phyloP scores from a whole-genome alignment of 2,797 vertebrate species.

The Phrynocephalus forsythii region DNA sequence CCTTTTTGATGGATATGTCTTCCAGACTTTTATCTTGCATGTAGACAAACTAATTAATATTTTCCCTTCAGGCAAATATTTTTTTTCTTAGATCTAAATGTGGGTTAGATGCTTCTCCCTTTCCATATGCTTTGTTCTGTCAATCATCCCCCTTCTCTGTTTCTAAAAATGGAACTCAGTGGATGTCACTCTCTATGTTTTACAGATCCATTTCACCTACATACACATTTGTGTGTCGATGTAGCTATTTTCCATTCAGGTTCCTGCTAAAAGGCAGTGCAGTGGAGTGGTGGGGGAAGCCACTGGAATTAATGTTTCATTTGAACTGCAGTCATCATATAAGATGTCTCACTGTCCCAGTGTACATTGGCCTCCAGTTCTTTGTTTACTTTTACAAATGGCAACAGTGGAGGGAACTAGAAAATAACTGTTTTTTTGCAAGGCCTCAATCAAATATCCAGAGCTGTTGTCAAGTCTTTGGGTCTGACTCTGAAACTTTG shows the following conservation, averaged over 20 bases:
- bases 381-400: constrained; percentile 53
- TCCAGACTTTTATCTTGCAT: constrained; percentile 91
- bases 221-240: constrained; percentile 63
- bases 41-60: constrained; percentile 98
- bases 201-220: constrained; percentile 76
- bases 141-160: constrained; percentile 86
- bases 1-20: constrained; percentile 94
- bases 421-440: not conserved
- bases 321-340: constrained; percentile 8
- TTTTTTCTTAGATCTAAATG: constrained; percentile 96
- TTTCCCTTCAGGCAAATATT: constrained; percentile 95
- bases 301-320: constrained; percentile 41
- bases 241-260: constrained; percentile 64
- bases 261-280: constrained; percentile 13
- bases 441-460: not conserved
- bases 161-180: constrained; percentile 81
- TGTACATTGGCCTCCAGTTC: constrained; percentile 55
- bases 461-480: no score
- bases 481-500: no score
- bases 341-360: constrained; percentile 54
- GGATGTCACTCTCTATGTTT: constrained; percentile 76
- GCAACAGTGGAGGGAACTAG: not conserved
- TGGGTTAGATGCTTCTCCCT: constrained; percentile 89
- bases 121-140: constrained; percentile 94
- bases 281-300: not conserved